These are phyloP conservation scores for Pomacea canaliculata DNA, from an alignment of 2,888 invertebrate species.

Conservation along the genomic window DNA sequence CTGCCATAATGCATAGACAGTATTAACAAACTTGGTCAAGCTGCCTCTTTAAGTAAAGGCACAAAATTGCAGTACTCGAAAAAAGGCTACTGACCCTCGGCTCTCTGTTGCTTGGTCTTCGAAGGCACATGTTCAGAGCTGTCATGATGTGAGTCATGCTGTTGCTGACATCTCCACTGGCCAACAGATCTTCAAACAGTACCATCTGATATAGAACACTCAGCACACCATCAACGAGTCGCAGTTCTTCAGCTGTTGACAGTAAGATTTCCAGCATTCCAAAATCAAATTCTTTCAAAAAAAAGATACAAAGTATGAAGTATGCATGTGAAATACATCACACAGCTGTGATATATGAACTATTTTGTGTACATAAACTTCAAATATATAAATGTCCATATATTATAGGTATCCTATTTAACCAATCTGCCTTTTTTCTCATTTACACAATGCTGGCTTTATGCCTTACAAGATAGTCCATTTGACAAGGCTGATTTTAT, in stretches of 20 bases:
- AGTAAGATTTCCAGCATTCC: not conserved
- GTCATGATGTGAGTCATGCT: conserved; percentile 13
- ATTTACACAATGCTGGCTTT: too few species aligned
- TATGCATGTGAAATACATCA: not conserved
- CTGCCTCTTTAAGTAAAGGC: too few species aligned
- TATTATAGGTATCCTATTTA: too few species aligned
- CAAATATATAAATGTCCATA: too few species aligned
- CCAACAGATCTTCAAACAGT: conserved; percentile 33
- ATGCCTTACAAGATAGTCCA: too few species aligned
- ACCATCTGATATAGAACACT: conserved; percentile 44
- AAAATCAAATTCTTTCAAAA: not conserved
- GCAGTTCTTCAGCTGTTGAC: conserved; percentile 35
- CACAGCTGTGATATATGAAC: not conserved
- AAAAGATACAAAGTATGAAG: not conserved
- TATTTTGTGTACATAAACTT: not conserved
- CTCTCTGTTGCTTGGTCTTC: conserved; percentile 16
- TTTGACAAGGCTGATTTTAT: too few species aligned
- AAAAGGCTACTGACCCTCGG: not conserved
- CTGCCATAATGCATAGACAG: not conserved
- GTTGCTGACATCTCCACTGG: conserved; percentile 11
- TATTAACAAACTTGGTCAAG: not conserved
- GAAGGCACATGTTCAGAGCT: conserved; percentile 11
- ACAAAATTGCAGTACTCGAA: too few species aligned
- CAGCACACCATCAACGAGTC: conserved; percentile 35
- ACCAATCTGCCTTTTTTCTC: too few species aligned